Evolutionary conservation across 2,797 vertebrate species (phyloP).

Genomic region (Anabacerthia variegaticeps): DNA sequence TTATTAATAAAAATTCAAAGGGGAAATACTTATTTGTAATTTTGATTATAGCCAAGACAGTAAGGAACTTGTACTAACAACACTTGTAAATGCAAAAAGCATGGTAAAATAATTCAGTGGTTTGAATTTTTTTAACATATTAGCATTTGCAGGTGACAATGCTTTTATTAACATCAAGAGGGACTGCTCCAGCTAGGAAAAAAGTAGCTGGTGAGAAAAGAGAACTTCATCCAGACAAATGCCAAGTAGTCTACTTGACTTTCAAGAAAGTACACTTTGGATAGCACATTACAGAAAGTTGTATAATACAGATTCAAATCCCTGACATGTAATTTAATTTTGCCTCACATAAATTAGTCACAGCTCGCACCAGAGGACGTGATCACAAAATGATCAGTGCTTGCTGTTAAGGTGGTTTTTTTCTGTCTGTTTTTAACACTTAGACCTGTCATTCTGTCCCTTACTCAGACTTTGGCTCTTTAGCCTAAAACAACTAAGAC

Average conservation of each 20-base stretch:
- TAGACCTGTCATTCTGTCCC: neutral
- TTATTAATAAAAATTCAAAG: neutral
- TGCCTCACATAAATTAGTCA: neutral
- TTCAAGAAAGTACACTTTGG: neutral
- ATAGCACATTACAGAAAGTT: neutral
- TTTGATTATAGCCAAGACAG: neutral
- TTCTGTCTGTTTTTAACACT: neutral
- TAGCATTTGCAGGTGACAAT: neutral
- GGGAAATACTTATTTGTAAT: neutral
- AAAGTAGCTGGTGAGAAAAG: neutral
- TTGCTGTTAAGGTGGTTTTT: neutral
- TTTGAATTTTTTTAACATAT: neutral
- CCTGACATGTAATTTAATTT: neutral
- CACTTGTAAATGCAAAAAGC: neutral
- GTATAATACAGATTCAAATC: neutral
- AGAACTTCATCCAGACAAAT: neutral
- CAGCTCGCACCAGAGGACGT: neutral
- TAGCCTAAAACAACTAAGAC: neutral
- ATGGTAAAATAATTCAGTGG: neutral
- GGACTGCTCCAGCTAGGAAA: neutral
- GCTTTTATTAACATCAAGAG: neutral
- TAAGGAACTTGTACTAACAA: neutral
- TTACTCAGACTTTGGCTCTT: neutral
- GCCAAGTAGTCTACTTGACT: neutral
- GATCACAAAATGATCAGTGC: neutral